Base-by-base conservation (phyloP, 1,140 invertebrate genomes). In the Lordiphosa collinella region DNA sequence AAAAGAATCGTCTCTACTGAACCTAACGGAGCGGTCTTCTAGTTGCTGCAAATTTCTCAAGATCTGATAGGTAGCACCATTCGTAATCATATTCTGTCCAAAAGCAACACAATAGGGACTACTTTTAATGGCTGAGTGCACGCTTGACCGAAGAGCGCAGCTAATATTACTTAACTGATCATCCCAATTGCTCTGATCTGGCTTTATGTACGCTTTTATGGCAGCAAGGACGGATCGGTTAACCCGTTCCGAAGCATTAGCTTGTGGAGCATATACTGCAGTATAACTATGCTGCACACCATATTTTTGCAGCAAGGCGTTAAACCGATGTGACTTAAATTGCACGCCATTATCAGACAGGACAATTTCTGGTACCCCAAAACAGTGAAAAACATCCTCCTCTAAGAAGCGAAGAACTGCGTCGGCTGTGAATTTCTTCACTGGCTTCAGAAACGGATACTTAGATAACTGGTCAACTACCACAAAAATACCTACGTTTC, bases 231-330 rank as follows among this genome's bases (percentile, higher is more conserved):
- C 22, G 0, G 36, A 51, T 38, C 22, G 18, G n/a, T 51, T 38
- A 1, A 40, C 34, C 9, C 16, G 9, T 12, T 46, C 52, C 5
- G 52, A 34, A 6, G 41, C 41, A 14, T 54, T 37, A 2, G 12
- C 32, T 12, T 54, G 40, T 7, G 51, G 51, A 7, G 51, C 40
- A 35, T 54, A 36, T 4, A 44, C 32, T 5, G 51, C 51, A 4
- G 53, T 55, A 29, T 55, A 55, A 0, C 4, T n/a, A 46, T 55
- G 52, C 3, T n/a, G 41, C 2, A 47, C 14, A 10, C 34, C 10
- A 11, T 46, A 55, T 4, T 47, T 55, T 3, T 47, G 31, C 10
- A 37, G 2, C 2, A 55, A 36, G 0, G 18, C 9, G 7, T 37
- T 46, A 10, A 55, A 37, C 7, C n/a, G n/a, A 7, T 46, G 52